Percentiles rank a stretch among this genome's conserved stretches.
Conservation (phyloP, 2,888 invertebrate species). For the Drosophila flavopinicola region DNA sequence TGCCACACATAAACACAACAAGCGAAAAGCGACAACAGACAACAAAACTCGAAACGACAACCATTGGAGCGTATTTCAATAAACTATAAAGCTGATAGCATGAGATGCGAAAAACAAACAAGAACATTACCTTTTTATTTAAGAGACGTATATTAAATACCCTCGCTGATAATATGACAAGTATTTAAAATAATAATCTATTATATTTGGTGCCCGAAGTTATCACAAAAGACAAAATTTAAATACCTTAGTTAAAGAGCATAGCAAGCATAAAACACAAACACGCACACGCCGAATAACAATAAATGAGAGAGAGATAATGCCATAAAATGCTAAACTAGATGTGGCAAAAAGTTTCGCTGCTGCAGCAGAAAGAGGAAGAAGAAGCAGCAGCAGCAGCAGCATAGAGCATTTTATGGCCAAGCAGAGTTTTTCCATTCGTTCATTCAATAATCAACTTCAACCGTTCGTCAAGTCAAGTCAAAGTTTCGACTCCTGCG, state of each 20-base stretch:
- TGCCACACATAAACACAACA: background rate
- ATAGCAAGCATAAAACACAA: constrained; percentile 6
- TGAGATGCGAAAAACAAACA: background rate
- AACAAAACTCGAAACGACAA: constrained; percentile 8
- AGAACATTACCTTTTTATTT: background rate
- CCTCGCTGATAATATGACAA: background rate
- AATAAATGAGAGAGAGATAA: constrained; percentile 2
- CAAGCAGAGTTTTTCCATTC: constrained; percentile 2
- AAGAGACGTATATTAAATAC: background rate
- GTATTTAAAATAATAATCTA: background rate
- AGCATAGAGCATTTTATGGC: constrained; percentile 24
- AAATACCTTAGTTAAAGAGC: too few species aligned
- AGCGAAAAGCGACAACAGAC: constrained; percentile 5
- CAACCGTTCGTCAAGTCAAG: constrained; percentile 36
- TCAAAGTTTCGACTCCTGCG: constrained; percentile 11
- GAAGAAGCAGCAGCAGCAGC: too few species aligned
- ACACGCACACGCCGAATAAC: constrained; percentile 9
- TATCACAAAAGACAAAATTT: too few species aligned
- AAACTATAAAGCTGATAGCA: constrained; percentile 8
- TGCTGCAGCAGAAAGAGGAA: background rate
- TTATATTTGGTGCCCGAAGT: too few species aligned
- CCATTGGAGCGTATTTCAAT: constrained; percentile 36
- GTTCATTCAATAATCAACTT: constrained; percentile 13
- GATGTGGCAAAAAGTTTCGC: constrained; percentile 22
- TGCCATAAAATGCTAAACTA: constrained; percentile 55